Percentiles rank a stretch among this genome's conserved stretches.
phyloP scores from a whole-genome alignment of 2,113 vertebrate genomes.

The Tiliqua scincoides region DNA sequence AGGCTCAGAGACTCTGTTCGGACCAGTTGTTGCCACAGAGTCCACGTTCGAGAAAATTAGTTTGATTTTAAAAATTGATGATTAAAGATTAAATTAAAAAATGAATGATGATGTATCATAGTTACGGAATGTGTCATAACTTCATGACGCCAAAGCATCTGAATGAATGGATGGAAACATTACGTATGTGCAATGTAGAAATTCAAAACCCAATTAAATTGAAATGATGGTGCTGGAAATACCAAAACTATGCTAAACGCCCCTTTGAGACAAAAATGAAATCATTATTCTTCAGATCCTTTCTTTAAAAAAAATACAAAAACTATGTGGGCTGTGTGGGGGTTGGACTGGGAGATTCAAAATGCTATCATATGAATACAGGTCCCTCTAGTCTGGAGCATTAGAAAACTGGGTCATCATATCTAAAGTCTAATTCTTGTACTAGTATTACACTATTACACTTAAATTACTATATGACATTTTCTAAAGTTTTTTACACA shows the following conservation, averaged over 20 bases:
- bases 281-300: background rate
- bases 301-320: background rate
- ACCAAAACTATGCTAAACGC: no score
- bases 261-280: no score
- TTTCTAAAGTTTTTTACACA: background rate
- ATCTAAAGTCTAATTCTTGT: background rate
- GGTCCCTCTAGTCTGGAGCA: background rate
- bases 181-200: background rate
- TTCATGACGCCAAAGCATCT: background rate
- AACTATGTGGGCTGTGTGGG: background rate
- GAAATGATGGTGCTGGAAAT: background rate
- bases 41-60: no score
- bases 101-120: no score
- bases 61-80: no score
- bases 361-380: background rate
- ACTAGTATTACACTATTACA: no score
- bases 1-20: no score
- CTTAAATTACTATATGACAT: background rate
- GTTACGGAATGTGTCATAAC: background rate
- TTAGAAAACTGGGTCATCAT: background rate
- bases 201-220: background rate
- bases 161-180: background rate
- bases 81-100: no score
- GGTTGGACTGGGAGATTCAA: background rate
- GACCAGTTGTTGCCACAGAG: no score